These are phyloP conservation scores for Melanaphis sacchari DNA, from an alignment of 1,140 invertebrate species.

Conservation along the genomic window DNA sequence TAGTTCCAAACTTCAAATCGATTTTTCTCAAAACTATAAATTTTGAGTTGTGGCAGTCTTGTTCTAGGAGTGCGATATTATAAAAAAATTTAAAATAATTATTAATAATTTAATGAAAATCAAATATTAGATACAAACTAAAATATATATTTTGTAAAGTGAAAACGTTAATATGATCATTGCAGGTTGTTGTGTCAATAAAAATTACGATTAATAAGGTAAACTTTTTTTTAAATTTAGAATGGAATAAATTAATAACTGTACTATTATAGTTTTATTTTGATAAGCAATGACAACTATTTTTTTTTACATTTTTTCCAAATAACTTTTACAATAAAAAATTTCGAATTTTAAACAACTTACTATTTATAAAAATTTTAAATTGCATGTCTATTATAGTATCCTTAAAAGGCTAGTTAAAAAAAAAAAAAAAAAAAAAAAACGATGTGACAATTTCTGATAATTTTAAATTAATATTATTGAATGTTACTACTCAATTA, in stretches of 20 bases:
- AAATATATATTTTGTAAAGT: background rate
- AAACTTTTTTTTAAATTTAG: background rate
- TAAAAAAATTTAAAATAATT: background rate
- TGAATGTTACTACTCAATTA: background rate
- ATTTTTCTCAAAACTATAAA: too few relatives aligned
- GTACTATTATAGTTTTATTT: background rate
- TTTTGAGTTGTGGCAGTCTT: too few relatives aligned
- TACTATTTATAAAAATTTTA: background rate
- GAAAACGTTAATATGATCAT: background rate
- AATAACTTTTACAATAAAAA: too few relatives aligned
- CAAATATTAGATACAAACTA: background rate
- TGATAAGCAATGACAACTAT: background rate
- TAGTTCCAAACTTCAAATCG: too few relatives aligned
- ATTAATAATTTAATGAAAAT: background rate
- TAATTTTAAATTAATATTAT: background rate
- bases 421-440: too few relatives aligned
- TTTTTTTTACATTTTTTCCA: background rate
- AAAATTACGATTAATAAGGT: background rate
- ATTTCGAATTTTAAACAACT: background rate
- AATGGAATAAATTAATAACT: background rate
- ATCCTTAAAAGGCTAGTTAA: too few relatives aligned
- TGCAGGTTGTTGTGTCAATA: background rate
- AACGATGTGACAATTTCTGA: background rate
- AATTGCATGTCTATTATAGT: too few relatives aligned
- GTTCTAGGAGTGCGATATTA: too few relatives aligned